These are phyloP conservation scores for Myrmophylax atrothorax DNA, from an alignment of 2,113 vertebrate species.

Conservation along the genomic window DNA sequence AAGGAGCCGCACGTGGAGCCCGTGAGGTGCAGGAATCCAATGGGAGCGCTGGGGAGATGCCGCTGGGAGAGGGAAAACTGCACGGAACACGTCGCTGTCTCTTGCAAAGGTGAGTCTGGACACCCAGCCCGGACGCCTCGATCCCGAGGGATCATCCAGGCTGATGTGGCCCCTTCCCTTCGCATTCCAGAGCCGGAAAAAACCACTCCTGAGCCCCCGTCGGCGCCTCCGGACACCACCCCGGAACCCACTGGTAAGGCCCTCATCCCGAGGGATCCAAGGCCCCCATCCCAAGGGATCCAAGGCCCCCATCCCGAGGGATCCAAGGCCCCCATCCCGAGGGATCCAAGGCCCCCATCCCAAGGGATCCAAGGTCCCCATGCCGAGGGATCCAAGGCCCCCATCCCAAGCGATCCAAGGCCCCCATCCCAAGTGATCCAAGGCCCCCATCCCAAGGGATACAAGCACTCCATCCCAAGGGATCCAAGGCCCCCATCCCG, in stretches of 20 bases:
- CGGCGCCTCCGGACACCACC: neutral
- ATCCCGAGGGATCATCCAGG: neutral
- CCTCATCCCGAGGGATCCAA: neutral
- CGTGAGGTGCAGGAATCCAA: accelerated
- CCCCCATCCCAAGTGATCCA: no score
- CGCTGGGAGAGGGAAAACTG: neutral
- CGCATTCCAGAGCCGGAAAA: constrained; percentile 39
- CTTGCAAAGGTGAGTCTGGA: constrained; percentile 24
- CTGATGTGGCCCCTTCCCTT: neutral
- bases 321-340: neutral
- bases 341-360: no score
- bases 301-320: no score
- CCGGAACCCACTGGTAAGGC: constrained; percentile 49
- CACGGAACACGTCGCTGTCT: accelerated
- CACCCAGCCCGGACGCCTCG: accelerated
- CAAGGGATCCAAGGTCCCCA: no score
- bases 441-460: no score
- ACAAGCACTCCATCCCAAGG: no score
- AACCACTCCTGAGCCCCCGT: neutral
- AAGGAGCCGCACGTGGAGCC: accelerated
- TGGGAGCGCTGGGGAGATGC: accelerated
- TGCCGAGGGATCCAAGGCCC: no score
- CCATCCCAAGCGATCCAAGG: no score
- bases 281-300: neutral
- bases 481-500: no score